A percentile compares a stretch with the other conserved stretches of the same genome.
Evolutionary conservation across 2,888 invertebrate species (phyloP).

Genomic region (Poecilobothrus nobilitatus): DNA sequence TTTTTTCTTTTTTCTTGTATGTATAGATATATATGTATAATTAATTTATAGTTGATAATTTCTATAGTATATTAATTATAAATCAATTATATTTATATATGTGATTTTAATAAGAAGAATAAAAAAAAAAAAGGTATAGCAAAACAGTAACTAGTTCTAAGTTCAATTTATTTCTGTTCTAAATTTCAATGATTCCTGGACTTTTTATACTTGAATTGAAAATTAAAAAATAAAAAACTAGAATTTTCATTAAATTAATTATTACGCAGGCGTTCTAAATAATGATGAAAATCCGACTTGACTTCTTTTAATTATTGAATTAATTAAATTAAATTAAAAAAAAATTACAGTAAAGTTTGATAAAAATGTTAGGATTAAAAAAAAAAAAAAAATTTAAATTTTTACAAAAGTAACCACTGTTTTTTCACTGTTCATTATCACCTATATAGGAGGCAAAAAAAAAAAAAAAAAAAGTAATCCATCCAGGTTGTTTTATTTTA

Average conservation of each 20-base stretch:
- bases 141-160: background rate
- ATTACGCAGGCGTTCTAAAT: background rate
- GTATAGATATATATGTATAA: background rate
- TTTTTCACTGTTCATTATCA: too few relatives aligned
- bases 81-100: background rate
- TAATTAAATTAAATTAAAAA: background rate
- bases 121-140: background rate
- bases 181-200: background rate
- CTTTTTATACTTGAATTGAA: background rate
- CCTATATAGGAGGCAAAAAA: too few relatives aligned
- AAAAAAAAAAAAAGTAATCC: too few relatives aligned
- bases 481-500: too few relatives aligned
- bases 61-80: background rate
- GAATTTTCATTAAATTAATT: background rate
- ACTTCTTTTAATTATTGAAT: background rate
- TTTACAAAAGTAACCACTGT: too few relatives aligned
- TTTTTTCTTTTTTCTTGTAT: background rate
- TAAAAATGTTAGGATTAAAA: too few relatives aligned
- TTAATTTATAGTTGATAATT: background rate
- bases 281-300: background rate
- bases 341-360: too few relatives aligned
- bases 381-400: too few relatives aligned
- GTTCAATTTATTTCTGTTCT: slow-evolving; percentile 1
- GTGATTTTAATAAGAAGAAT: background rate
- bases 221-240: background rate